Base-by-base conservation (phyloP, 2,797 vertebrate species). In the Tapirus indicus region DNA sequence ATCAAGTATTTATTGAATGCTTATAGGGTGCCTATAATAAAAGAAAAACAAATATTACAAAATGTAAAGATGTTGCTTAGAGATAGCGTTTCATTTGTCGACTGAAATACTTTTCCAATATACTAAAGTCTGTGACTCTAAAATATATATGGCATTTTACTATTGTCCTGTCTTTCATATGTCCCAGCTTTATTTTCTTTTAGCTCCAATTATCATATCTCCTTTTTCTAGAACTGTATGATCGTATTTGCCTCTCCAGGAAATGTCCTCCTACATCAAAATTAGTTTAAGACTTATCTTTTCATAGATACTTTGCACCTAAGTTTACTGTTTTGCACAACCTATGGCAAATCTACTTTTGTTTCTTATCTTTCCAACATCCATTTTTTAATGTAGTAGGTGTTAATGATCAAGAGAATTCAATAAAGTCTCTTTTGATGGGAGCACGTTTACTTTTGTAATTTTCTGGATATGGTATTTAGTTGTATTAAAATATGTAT, bases 361-460 rank as follows among this genome's bases (percentile, higher is more conserved):
- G 47, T 84, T 68, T 79, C 27, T 69, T 85, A 69, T 89, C 49
- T 80, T 95, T 60, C 35, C 29, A n/a, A 25, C 10, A 47, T 47
- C 13, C 10, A 62, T 58, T 85, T 93, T 95, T 71, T 3, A 58
- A 75, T 66, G 21, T 14, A 38, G 23, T 93, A 49, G 29, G 3
- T 71, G 44, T 96, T 68, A 74, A 90, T 20, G 25, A 94, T 58
- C 20, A 87, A 35, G 78, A 82, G 13, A 93, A 90, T 84, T 94
- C 52, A 88, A 60, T 69, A 94, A 78, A 83, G 8, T 88, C 8
- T 91, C 47, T 94, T 94, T 91, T 89, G 68, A 38, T 75, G 82
- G 82, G 8, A 41, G 16, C 2, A 84, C 71, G 13, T 88, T 88
- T 56, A 80, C 62, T 41, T 83, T 83, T 78, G 56, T 72, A 83